These are phyloP conservation scores for Drosophila fungiperda DNA, from an alignment of 2,888 invertebrate genomes.

Conservation along the genomic window DNA sequence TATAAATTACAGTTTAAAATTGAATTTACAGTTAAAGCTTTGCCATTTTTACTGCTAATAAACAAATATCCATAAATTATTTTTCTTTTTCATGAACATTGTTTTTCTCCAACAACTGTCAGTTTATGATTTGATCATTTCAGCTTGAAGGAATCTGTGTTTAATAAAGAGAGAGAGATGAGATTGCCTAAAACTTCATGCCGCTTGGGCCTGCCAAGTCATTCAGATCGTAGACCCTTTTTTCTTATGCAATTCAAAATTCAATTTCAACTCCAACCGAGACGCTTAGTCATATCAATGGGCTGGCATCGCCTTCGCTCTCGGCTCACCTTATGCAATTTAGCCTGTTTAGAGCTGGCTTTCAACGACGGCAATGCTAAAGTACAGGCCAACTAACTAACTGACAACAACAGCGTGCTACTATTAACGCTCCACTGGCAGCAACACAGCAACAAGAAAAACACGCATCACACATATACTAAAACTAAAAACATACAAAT, in stretches of 20 bases:
- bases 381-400: slow-evolving; percentile 62
- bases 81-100: neutral
- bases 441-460: slow-evolving; percentile 60
- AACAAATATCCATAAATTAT: neutral
- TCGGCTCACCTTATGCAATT: slow-evolving; percentile 49
- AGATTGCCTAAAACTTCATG: slow-evolving; percentile 56
- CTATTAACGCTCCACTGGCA: slow-evolving; percentile 79
- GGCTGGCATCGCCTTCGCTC: slow-evolving; percentile 43
- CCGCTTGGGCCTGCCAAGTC: slow-evolving; percentile 58
- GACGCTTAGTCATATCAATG: slow-evolving; percentile 52
- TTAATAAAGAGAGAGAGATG: slow-evolving; percentile 23
- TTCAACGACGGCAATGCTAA: slow-evolving; percentile 41
- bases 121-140: neutral
- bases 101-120: neutral
- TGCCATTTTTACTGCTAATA: neutral
- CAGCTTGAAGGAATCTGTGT: slow-evolving; percentile 3
- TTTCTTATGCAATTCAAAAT: slow-evolving; percentile 18
- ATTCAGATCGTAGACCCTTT: slow-evolving; percentile 54
- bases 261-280: neutral
- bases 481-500: slow-evolving; percentile 67
- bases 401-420: slow-evolving; percentile 62
- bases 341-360: slow-evolving; percentile 38
- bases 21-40: neutral
- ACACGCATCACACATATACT: slow-evolving; percentile 4
- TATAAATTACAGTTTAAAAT: neutral